phyloP scores from a whole-genome alignment of 2,888 invertebrate species.

The Rotaria sp. region DNA sequence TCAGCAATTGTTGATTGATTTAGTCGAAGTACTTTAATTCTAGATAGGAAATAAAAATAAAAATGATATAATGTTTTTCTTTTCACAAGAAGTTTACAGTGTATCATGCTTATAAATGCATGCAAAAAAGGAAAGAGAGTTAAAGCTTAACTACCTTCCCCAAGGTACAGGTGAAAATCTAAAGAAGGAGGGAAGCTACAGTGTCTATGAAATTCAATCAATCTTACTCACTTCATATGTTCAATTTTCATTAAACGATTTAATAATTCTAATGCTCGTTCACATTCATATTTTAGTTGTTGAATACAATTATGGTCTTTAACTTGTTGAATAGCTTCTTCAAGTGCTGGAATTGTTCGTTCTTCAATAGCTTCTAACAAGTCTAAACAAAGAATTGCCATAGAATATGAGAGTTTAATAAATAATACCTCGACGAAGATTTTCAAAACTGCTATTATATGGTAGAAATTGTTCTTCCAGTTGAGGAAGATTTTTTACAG shows the following conservation, averaged over 20 bases:
- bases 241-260: constrained; percentile 2
- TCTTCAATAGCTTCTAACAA: neutral
- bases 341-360: neutral
- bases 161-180: neutral
- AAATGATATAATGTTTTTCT: no score
- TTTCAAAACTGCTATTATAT: neutral
- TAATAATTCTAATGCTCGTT: constrained; percentile 17
- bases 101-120: neutral
- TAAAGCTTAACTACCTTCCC: neutral
- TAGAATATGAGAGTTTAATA: neutral
- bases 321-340: constrained; percentile 15
- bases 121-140: neutral
- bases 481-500: neutral
- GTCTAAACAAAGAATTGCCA: neutral
- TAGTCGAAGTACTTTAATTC: constrained; percentile 5
- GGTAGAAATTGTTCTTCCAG: neutral
- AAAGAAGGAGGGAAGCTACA: neutral
- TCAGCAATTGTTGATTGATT: constrained; percentile 21
- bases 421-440: neutral
- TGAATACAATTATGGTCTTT: constrained; percentile 3
- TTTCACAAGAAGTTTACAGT: neutral
- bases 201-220: neutral
- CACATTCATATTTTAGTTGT: constrained; percentile 17
- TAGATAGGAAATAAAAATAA: neutral
- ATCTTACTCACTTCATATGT: neutral